A percentile compares a stretch with the other conserved stretches of the same genome.
Evolutionary conservation across 2,797 vertebrate genomes (phyloP).

Genomic region (Mus caroli): DNA sequence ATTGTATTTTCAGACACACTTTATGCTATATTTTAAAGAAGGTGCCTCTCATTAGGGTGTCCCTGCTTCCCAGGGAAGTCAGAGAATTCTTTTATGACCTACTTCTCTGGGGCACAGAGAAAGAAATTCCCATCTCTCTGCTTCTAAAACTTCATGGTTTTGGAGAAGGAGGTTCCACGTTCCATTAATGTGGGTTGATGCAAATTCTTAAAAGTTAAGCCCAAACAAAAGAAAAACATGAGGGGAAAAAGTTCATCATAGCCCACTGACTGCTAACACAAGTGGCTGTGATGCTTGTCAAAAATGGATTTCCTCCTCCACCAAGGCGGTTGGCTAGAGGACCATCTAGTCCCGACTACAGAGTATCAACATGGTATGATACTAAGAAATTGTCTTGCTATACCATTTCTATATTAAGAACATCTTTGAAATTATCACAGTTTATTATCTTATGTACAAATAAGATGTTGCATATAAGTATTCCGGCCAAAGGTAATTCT

Average conservation of each 20-base stretch:
- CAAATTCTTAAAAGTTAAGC: conserved; percentile 50
- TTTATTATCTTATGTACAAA: conserved; percentile 24
- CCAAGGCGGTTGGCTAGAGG: not conserved
- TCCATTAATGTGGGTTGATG: not conserved
- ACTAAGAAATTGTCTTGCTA: not conserved
- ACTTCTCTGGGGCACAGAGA: not conserved
- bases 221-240: conserved; percentile 15
- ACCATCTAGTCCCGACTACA: not conserved
- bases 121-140: not conserved
- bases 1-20: not conserved
- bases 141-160: not conserved
- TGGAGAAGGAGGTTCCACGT: not conserved
- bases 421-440: not conserved
- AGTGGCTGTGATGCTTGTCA: not conserved
- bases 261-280: not conserved
- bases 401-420: not conserved
- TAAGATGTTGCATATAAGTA: not conserved
- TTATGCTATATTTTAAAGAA: not conserved
- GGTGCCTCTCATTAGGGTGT: not conserved
- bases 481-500: conserved; percentile 20
- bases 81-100: not conserved
- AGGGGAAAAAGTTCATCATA: not conserved
- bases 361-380: not conserved
- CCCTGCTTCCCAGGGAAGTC: not conserved
- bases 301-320: not conserved